These are phyloP conservation scores for Formica selysi DNA, from an alignment of 1,140 invertebrate genomes.

Conservation along the genomic window DNA sequence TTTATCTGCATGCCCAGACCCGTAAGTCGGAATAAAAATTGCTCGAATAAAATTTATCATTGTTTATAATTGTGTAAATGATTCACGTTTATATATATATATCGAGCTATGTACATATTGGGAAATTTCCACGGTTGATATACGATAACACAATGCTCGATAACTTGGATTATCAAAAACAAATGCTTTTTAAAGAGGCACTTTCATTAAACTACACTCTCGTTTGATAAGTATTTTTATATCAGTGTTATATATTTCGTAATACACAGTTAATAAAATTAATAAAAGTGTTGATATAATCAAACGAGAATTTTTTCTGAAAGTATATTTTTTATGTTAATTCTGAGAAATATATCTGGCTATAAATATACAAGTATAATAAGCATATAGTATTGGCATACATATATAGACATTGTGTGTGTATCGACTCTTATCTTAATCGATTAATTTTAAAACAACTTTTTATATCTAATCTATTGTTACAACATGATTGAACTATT, in stretches of 20 bases:
- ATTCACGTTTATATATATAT: too few relatives aligned
- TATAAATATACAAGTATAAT: neutral
- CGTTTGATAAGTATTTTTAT: neutral
- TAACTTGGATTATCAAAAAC: neutral
- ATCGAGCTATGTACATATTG: too few relatives aligned
- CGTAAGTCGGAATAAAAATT: conserved; percentile 74
- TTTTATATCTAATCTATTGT: neutral
- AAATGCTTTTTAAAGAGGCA: neutral
- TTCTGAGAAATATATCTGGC: neutral
- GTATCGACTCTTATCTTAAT: too few relatives aligned
- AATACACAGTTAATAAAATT: neutral
- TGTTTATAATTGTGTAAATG: too few relatives aligned
- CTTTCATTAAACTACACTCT: neutral
- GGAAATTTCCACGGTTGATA: neutral
- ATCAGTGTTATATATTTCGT: neutral
- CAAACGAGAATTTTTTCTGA: neutral
- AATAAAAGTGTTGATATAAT: neutral
- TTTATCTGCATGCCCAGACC: conserved; percentile 78
- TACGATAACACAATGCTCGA: neutral
- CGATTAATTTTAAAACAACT: too few relatives aligned
- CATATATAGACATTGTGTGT: too few relatives aligned
- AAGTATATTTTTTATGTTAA: neutral
- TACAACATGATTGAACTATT: neutral
- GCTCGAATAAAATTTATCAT: too few relatives aligned
- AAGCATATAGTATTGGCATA: neutral